Evolutionary conservation across 2,113 vertebrate species (phyloP).

Genomic region (human (Homo sapiens)): GRCh38 chr18:271501-272000

Average conservation of each 20-base stretch:
- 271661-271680: background rate
- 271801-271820: background rate
- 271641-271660: background rate
- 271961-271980: too few relatives aligned
- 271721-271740: background rate
- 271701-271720: background rate
- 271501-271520: background rate
- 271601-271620: background rate
- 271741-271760: background rate
- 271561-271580: background rate
- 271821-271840: background rate
- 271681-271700: background rate
- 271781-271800: background rate
- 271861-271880: background rate
- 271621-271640: background rate
- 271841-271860: background rate
- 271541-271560: background rate
- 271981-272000: too few relatives aligned
- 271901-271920: too few relatives aligned
- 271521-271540: background rate
- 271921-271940: too few relatives aligned
- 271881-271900: background rate
- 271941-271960: too few relatives aligned
- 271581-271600: background rate
- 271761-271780: background rate